Evolutionary conservation across 2,888 invertebrate species (phyloP), one percentile per base, ranked within the genome.

Genomic region (Diabrotica balteata): DNA sequence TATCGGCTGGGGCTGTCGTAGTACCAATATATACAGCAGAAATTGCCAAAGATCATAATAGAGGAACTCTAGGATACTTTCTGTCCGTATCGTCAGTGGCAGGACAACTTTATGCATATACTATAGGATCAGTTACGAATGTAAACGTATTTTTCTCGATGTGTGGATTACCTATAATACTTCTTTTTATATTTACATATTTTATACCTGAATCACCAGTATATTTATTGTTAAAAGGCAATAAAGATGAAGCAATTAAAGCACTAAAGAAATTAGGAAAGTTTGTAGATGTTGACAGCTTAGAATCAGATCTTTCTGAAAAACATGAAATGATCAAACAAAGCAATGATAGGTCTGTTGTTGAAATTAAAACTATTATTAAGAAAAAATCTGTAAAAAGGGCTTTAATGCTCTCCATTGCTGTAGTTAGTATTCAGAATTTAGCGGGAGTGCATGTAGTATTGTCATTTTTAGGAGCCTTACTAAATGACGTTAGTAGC

Each of bases 21-120:
- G 88, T 90, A 0, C 94, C 95, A 0, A 91, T 94, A 88, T 96
- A 95, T 83, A 89, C 94, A 68, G 93, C 93, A 53, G 95, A 96
- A 84, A 92, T 94, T 45, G 88, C 94, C 7, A 91, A 93, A 86
- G 89, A 90, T 66, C 90, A 90, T 43, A 88, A 90, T 10, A 86
- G 96, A 68, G 95, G 95, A 0, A 89, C 91, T 0, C 84, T 95
- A 4, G 71, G 70, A 5, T 63, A 94, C 0, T 89, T 71, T 4
- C 49, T 76, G 54, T 62, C 63, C 1, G 11, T 73, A 7, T 51
- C 68, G 5, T 4, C 57, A 8, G 53, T 68, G 3, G n/a, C 54
- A 5, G 77, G 76, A n/a, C 51, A 68, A 7, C 57, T 75, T 7
- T 71, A 70, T 22, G 52, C 55, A 5, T 75, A 65, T 42, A 8